Percentiles rank a stretch among this genome's conserved stretches.
Evolutionary conservation across 2,888 invertebrate species (phyloP).

Genomic region (Shargacucullia verbasci): DNA sequence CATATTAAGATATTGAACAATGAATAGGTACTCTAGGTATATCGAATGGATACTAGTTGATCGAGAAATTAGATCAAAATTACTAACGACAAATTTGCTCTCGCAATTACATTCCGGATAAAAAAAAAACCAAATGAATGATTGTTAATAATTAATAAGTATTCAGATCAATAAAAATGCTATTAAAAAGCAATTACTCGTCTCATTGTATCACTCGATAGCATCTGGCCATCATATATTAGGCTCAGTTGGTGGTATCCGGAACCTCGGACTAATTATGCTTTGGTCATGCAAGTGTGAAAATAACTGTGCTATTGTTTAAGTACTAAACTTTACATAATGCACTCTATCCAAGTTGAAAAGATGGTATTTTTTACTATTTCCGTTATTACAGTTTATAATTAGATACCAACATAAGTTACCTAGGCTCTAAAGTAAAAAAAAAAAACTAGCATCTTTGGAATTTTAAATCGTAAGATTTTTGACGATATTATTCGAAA

Average conservation of each 20-base stretch:
- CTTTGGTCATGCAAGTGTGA: slow-evolving; percentile 41
- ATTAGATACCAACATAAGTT: not conserved
- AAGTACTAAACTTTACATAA: slow-evolving; percentile 44
- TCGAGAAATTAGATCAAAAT: not conserved
- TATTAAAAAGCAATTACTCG: slow-evolving; percentile 55
- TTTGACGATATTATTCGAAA: slow-evolving; percentile 13
- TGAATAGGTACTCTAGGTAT: too few relatives aligned
- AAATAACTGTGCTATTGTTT: slow-evolving; percentile 47
- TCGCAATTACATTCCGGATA: slow-evolving; percentile 14
- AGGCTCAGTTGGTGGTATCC: slow-evolving; percentile 49
- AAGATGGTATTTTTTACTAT: slow-evolving; percentile 9
- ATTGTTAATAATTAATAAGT: slow-evolving; percentile 21
- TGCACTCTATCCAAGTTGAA: slow-evolving; percentile 9
- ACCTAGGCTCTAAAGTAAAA: too few relatives aligned
- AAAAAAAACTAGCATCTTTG: not conserved
- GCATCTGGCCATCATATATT: slow-evolving; percentile 45
- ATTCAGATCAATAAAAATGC: slow-evolving; percentile 31
- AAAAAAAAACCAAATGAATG: slow-evolving; percentile 17
- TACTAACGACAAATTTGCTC: not conserved
- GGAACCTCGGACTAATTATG: slow-evolving; percentile 35
- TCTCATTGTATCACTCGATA: slow-evolving; percentile 40
- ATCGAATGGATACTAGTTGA: too few relatives aligned
- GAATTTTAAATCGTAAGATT: slow-evolving; percentile 6
- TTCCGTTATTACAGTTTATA: slow-evolving; percentile 5
- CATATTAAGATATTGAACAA: not conserved